Conservation (phyloP, 2,113 vertebrate genomes). For the Bostrychus sinensis region DNA sequence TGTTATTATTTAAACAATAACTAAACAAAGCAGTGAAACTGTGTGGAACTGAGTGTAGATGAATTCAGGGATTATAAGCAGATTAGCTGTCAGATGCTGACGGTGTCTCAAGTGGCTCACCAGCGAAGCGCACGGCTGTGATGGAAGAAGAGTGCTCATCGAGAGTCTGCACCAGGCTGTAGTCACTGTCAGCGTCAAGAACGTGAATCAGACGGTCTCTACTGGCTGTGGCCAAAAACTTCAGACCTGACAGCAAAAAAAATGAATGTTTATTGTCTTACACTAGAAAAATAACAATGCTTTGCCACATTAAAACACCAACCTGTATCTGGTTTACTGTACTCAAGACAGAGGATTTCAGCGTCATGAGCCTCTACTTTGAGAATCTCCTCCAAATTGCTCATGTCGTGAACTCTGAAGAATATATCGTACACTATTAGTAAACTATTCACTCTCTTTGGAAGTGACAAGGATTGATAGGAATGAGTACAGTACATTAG, state of each 20-base stretch:
- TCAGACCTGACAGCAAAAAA: constrained; percentile 82
- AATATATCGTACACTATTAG: constrained; percentile 2
- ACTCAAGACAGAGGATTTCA: constrained; percentile 94
- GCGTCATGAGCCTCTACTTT: constrained; percentile 93
- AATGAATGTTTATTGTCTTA: background rate
- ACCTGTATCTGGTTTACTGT: constrained; percentile 95
- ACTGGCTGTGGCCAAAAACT: constrained; percentile 91
- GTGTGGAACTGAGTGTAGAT: constrained; percentile 21
- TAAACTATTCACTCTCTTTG: too few species aligned
- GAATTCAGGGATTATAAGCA: constrained; percentile 37
- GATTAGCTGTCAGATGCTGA: constrained; percentile 55
- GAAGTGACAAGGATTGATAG: too few species aligned
- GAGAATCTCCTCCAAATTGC: constrained; percentile 87
- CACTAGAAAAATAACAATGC: background rate
- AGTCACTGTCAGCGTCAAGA: constrained; percentile 88
- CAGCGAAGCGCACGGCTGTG: constrained; percentile 94
- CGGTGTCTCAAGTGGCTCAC: constrained; percentile 77
- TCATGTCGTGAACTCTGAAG: constrained; percentile 90
- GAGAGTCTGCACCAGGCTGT: constrained; percentile 90
- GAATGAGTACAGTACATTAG: too few species aligned
- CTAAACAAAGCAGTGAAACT: constrained; percentile 30
- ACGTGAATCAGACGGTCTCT: constrained; percentile 95
- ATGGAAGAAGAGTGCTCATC: constrained; percentile 97
- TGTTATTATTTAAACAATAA: constrained; percentile 39
- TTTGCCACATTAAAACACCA: constrained; percentile 17